A percentile compares a stretch with the other conserved stretches of the same genome.
Evolutionary conservation across 2,888 invertebrate genomes (phyloP).

Genomic region (Atethmia centrago): DNA sequence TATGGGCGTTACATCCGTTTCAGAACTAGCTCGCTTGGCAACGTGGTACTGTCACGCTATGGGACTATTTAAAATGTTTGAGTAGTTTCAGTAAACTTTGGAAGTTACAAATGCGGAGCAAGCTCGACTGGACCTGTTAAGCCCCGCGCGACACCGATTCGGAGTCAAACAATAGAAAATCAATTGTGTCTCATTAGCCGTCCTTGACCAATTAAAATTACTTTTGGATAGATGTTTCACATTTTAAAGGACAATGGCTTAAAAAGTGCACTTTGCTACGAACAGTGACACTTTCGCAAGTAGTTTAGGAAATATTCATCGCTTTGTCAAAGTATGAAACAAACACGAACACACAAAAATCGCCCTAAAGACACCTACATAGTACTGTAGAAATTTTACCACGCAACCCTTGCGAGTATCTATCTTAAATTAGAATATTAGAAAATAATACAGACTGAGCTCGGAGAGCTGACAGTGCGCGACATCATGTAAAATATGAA

Average conservation of each 20-base stretch:
- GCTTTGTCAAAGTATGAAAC: neutral
- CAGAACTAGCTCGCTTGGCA: conserved; percentile 36
- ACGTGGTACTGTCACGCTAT: conserved; percentile 25
- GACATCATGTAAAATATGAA: too few relatives aligned
- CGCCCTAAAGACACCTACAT: neutral
- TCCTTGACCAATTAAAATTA: neutral
- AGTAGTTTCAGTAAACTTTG: conserved; percentile 5
- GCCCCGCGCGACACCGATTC: too few relatives aligned
- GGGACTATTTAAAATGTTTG: conserved; percentile 23
- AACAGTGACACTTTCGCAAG: neutral
- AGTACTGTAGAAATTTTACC: too few relatives aligned
- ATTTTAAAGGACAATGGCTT: neutral
- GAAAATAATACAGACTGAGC: too few relatives aligned
- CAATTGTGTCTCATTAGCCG: too few relatives aligned
- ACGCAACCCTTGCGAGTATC: too few relatives aligned
- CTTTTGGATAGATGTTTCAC: neutral
- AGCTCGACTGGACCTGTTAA: neutral
- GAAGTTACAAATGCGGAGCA: neutral
- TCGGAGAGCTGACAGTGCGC: too few relatives aligned
- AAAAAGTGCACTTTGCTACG: neutral
- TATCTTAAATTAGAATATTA: too few relatives aligned
- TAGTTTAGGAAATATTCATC: neutral
- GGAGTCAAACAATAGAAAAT: too few relatives aligned
- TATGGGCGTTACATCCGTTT: conserved; percentile 61
- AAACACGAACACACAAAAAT: neutral